Evolutionary conservation across 1,140 invertebrate genomes (phyloP).

Genomic region (Drosophila elegans): DNA sequence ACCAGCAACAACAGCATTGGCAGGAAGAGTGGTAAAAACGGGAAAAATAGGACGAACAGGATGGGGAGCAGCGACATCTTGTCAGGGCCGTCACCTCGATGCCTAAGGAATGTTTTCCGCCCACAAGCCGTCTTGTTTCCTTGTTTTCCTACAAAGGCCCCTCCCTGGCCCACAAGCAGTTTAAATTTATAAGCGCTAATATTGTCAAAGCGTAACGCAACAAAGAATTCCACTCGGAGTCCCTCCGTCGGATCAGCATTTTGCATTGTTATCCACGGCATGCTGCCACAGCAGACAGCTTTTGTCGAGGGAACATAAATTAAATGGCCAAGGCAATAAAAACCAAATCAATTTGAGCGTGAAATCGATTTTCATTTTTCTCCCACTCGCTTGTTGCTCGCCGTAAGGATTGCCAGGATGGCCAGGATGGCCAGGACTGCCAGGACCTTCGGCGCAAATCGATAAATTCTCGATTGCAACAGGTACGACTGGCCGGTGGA

Average conservation of each 20-base stretch:
- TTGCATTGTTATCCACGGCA: constrained; percentile 60
- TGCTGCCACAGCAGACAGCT: constrained; percentile 40
- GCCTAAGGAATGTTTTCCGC: constrained; percentile 58
- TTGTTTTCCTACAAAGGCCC: constrained; percentile 20
- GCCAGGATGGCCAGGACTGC: neutral
- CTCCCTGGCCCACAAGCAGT: constrained; percentile 30
- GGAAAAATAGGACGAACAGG: constrained; percentile 5
- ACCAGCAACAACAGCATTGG: constrained; percentile 49
- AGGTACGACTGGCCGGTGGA: constrained; percentile 43
- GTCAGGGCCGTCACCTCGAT: constrained; percentile 63
- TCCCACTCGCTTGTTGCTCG: constrained; percentile 31
- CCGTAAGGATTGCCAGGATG: neutral
- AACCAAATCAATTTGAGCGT: constrained; percentile 80
- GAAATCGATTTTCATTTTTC: constrained; percentile 75
- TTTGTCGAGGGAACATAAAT: constrained; percentile 65
- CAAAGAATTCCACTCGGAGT: constrained; percentile 49
- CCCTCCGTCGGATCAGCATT: constrained; percentile 1
- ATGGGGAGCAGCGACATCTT: constrained; percentile 49
- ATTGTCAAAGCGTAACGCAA: constrained; percentile 58
- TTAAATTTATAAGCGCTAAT: constrained; percentile 79
- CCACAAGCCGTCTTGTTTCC: constrained; percentile 37
- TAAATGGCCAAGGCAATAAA: constrained; percentile 75
- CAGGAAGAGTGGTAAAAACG: constrained; percentile 7
- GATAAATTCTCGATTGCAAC: constrained; percentile 72
- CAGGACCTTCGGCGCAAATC: constrained; percentile 32